Conservation (phyloP, 2,113 vertebrate genomes). For the Mola mola region DNA sequence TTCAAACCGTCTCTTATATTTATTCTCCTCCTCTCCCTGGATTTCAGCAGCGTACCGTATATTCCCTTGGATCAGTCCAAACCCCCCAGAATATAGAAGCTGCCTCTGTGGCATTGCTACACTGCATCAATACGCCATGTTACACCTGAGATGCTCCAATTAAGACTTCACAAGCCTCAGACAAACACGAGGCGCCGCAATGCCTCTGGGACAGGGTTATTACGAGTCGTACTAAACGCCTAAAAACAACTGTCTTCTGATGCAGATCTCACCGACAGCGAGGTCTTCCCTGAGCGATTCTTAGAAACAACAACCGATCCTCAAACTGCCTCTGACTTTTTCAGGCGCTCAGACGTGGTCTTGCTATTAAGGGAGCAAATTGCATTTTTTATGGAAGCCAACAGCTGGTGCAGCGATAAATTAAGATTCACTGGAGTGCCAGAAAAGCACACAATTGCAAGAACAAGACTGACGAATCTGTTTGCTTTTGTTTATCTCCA, state of each 20-base stretch:
- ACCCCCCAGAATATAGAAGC: constrained; percentile 20
- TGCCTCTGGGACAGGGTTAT: constrained; percentile 29
- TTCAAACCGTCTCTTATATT: background rate
- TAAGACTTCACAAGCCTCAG: constrained; percentile 47
- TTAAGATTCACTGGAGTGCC: no score
- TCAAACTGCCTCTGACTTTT: no score
- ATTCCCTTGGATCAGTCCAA: constrained; percentile 7
- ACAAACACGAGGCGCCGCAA: constrained; percentile 44
- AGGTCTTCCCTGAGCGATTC: no score
- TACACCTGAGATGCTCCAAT: constrained; percentile 68
- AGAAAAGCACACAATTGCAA: no score
- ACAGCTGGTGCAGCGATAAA: no score
- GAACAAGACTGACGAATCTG: no score
- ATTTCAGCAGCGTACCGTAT: background rate
- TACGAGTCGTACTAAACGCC: constrained; percentile 21
- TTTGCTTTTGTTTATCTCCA: no score
- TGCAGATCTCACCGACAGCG: constrained; percentile 1
- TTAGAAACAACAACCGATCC: no score
- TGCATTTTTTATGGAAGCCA: no score
- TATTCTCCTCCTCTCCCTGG: background rate
- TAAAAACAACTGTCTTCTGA: constrained; percentile 43
- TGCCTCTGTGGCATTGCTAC: constrained; percentile 43
- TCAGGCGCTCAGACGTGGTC: no score
- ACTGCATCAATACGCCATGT: constrained; percentile 1
- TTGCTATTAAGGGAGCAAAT: no score